Base-by-base conservation (phyloP, 1,140 invertebrate species). In the Trachymyrmex cornetzi region DNA sequence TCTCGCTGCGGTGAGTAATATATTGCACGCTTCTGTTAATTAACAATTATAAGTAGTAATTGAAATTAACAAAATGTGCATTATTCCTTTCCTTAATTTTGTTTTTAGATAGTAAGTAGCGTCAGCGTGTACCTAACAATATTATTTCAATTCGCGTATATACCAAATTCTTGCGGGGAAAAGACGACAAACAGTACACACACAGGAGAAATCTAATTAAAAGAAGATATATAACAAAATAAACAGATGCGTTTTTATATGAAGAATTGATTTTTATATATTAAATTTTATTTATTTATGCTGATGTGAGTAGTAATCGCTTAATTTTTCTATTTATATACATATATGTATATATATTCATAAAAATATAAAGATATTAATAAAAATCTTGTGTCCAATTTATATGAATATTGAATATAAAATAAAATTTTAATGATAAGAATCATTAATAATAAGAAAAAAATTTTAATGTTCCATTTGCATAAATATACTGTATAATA, bases 1-100 rank as follows among this genome's bases (percentile, higher is more conserved):
- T 2, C 55, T 94, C 0, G 82, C 89, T 22, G 30, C 81, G 69
- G 93, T 94, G 85, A 75, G 61, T 79, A 27, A 19, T 71, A 0
- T 24, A 50, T 27, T 12, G 27, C 11, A 14, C 16, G 2, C 2
- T 48, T 24, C n/a, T 55, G 14, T 55, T 55, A 38, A 12, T 38
- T 44, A 44, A 44, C 9, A 44, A 44, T 44, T 44, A 0, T 38
- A 38, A 44, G 0, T 44, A 9, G 38, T 44, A 44, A 44, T 44
- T 44, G 9, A 44, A 44, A 44, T 22, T 22, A 11, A 44, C 3
- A 14, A 2, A 3, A 67, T 67, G 9, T 67, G 3, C 0, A 34
- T 64, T n/a, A 9, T 14, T n/a, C 2, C 12, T 14, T 38, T 44
- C 14, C 7, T 38, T 22, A 38, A 38, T 22, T 38, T 22, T 38